Evolutionary conservation across 2,888 invertebrate species (phyloP).

Genomic region (Lamproptera curius): DNA sequence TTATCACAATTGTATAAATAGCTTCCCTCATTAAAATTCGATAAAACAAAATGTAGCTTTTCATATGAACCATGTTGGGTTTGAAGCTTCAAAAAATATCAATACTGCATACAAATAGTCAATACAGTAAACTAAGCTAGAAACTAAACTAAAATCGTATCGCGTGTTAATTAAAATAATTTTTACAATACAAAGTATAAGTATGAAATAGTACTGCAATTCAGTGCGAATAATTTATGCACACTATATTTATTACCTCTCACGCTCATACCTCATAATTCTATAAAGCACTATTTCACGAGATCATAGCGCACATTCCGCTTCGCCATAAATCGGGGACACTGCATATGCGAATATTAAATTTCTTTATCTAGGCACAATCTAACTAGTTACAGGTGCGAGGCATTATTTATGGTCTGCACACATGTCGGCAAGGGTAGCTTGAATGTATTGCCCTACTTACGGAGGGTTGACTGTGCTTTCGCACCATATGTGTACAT

Average conservation of each 20-base stretch:
- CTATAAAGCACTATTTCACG: conserved; percentile 11
- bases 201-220: no score
- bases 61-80: no score
- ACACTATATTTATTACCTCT: conserved; percentile 4
- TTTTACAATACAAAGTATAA: no score
- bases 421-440: conserved; percentile 57
- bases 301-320: conserved; percentile 15
- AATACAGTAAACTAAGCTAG: no score
- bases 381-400: conserved; percentile 67
- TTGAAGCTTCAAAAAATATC: no score
- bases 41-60: no score
- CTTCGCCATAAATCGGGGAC: conserved; percentile 44
- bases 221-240: conserved; percentile 1
- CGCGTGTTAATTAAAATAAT: no score
- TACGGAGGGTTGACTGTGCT: conserved; percentile 50
- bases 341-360: conserved; percentile 49
- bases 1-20: no score
- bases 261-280: conserved; percentile 12
- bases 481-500: conserved; percentile 39
- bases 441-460: conserved; percentile 64
- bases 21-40: no score
- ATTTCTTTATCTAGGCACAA: conserved; percentile 63
- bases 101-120: no score
- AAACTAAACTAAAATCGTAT: no score
- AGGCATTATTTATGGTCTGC: conserved; percentile 59